Evolutionary conservation across 2,797 vertebrate species (phyloP).

Genomic region (Brachyalestes nurse): DNA sequence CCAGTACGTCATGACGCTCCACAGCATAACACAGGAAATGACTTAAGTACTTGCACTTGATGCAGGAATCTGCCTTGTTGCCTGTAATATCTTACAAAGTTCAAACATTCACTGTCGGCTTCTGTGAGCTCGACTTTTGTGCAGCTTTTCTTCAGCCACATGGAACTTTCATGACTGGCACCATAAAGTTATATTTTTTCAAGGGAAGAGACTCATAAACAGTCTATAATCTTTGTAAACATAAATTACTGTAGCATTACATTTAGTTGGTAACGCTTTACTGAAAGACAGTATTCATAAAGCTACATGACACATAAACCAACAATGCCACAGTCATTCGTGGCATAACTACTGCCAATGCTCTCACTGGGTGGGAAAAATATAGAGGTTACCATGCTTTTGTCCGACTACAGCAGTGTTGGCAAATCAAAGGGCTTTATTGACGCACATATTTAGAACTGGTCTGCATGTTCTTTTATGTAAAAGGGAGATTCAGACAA

Average conservation of each 20-base stretch:
- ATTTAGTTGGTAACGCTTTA: too few species aligned
- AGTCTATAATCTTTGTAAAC: neutral
- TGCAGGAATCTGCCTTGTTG: neutral
- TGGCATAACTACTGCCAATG: neutral
- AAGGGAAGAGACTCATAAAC: neutral
- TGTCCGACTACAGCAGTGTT: neutral
- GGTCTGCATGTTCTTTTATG: neutral
- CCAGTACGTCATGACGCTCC: neutral
- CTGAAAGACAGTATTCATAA: too few species aligned
- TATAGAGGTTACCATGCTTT: neutral
- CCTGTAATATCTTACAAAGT: neutral
- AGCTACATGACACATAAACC: too few species aligned
- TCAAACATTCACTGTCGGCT: neutral
- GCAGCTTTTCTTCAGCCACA: neutral
- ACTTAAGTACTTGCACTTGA: neutral
- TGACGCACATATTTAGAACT: neutral
- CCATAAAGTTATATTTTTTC: too few species aligned
- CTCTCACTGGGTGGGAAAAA: neutral
- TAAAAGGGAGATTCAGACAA: neutral
- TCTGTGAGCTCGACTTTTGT: neutral
- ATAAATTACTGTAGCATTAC: too few species aligned
- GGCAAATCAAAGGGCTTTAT: neutral
- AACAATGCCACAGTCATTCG: too few species aligned
- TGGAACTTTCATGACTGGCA: neutral
- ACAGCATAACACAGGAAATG: constrained; percentile 10